These are phyloP conservation scores for Muscicapa comitata DNA, from an alignment of 2,797 vertebrate species.

Conservation along the genomic window DNA sequence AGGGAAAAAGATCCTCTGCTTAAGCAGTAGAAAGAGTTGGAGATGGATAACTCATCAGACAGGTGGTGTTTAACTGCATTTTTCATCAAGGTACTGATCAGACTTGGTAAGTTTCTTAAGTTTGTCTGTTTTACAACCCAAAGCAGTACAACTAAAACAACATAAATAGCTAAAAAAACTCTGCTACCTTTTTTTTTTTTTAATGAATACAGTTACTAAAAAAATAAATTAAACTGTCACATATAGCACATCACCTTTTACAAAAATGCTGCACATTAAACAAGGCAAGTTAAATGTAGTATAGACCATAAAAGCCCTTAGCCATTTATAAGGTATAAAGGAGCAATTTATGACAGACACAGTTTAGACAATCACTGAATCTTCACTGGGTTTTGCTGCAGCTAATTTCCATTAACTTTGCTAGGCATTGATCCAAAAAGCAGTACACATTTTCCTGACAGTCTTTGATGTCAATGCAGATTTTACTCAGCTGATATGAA, in stretches of 20 bases:
- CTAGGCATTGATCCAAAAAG: conserved; percentile 25
- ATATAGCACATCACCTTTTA: neutral
- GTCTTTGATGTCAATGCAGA: neutral
- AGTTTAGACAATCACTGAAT: neutral
- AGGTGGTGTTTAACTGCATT: neutral
- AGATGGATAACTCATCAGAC: neutral
- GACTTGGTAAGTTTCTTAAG: neutral
- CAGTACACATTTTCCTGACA: neutral
- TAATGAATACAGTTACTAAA: neutral
- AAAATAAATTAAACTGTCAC: neutral
- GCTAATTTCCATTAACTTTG: conserved; percentile 28
- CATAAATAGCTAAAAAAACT: neutral
- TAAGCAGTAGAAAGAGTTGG: neutral
- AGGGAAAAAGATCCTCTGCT: neutral
- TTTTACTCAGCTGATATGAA: neutral
- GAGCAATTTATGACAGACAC: neutral
- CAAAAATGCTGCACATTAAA: neutral
- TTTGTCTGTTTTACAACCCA: neutral
- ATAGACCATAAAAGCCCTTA: neutral
- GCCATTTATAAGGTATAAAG: neutral
- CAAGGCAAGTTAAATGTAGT: neutral
- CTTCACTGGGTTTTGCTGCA: neutral
- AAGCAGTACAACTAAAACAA: neutral
- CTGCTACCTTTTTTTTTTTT: neutral
- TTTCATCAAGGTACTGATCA: neutral